Evolutionary conservation across 2,888 invertebrate species (phyloP).

Genomic region (Portevinia maculata): DNA sequence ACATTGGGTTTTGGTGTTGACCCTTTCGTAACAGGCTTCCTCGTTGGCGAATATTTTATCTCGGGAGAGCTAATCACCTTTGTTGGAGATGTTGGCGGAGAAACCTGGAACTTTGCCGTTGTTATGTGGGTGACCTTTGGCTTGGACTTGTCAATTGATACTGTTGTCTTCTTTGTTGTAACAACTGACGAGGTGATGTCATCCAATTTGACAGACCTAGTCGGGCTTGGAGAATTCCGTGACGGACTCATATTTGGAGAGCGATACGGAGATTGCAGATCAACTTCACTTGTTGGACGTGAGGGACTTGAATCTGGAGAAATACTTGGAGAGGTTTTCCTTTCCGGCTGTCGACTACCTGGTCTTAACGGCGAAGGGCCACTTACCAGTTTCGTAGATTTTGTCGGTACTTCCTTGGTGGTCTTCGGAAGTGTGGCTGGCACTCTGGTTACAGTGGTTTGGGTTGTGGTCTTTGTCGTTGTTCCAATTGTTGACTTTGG

Average conservation of each 20-base stretch:
- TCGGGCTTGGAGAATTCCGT: slow-evolving; percentile 57
- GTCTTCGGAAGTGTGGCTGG: slow-evolving; percentile 74
- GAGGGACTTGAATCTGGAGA: slow-evolving; percentile 79
- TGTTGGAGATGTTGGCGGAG: slow-evolving; percentile 66
- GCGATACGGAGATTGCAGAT: slow-evolving; percentile 35
- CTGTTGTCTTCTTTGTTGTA: slow-evolving; percentile 35
- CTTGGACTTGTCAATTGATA: slow-evolving; percentile 36
- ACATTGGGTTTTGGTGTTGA: slow-evolving; percentile 51
- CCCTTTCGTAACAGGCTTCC: slow-evolving; percentile 58
- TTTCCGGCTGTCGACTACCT: slow-evolving; percentile 38
- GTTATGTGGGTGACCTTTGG: slow-evolving; percentile 72
- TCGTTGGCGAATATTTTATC: slow-evolving; percentile 19
- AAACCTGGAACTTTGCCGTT: slow-evolving; percentile 74
- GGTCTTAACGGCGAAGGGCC: slow-evolving; percentile 26
- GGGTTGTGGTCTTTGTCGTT: slow-evolving; percentile 73
- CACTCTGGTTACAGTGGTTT: slow-evolving; percentile 27
- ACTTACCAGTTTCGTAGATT: slow-evolving; percentile 71
- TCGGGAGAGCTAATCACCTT: slow-evolving; percentile 69
- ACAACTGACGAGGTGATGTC: slow-evolving; percentile 54
- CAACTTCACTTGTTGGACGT: slow-evolving; percentile 53
- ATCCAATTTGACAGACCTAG: slow-evolving; percentile 58
- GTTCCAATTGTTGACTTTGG: slow-evolving; percentile 45
- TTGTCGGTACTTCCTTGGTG: slow-evolving; percentile 50
- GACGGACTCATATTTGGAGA: slow-evolving; percentile 74
- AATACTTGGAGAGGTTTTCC: slow-evolving; percentile 78